These are phyloP conservation scores for Tragelaphus strepsiceros DNA, from an alignment of 2,113 vertebrate genomes.

Conservation along the genomic window DNA sequence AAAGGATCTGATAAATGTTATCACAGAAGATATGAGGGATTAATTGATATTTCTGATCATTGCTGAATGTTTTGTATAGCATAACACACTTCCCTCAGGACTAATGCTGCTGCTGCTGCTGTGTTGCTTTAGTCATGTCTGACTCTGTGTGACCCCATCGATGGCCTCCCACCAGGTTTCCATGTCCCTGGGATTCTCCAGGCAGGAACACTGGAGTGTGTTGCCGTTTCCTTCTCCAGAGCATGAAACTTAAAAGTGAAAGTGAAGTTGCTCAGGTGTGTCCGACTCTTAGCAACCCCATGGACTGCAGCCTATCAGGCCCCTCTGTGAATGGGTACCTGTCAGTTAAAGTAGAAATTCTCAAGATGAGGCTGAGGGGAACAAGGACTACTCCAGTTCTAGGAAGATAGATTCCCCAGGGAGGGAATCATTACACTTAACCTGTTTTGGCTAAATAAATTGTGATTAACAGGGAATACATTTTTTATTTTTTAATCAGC, in stretches of 20 bases:
- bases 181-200: too few species aligned
- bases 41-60: background rate
- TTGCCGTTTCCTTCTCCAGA: too few species aligned
- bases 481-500: background rate
- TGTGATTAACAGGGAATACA: background rate
- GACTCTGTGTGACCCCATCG: too few species aligned
- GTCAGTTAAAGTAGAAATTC: background rate
- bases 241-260: too few species aligned
- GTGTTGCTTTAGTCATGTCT: too few species aligned
- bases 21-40: background rate
- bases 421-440: background rate
- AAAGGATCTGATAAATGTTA: background rate
- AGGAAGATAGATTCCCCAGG: background rate
- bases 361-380: background rate
- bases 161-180: accelerated
- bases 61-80: background rate
- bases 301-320: too few species aligned
- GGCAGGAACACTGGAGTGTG: too few species aligned
- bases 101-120: too few species aligned
- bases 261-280: accelerated
- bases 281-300: too few species aligned
- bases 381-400: accelerated
- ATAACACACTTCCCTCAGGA: background rate
- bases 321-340: too few species aligned
- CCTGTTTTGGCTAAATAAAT: background rate